These are phyloP conservation scores for Gymnosoma rotundatum DNA, from an alignment of 2,888 invertebrate species.

Conservation along the genomic window DNA sequence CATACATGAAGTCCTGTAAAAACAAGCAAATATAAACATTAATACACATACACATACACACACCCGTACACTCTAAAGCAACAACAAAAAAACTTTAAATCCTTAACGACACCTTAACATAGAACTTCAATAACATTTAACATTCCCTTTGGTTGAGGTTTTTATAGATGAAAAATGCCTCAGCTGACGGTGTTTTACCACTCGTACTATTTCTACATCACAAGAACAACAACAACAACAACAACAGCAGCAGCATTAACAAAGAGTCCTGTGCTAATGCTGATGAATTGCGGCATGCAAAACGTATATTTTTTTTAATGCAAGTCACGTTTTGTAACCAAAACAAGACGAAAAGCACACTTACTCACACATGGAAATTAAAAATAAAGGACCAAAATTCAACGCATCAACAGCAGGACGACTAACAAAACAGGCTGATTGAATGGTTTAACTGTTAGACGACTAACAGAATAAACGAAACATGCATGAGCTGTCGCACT, in stretches of 20 bases:
- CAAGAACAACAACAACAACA: neutral
- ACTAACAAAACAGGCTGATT: constrained; percentile 52
- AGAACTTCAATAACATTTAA: constrained; percentile 66
- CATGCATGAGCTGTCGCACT: neutral
- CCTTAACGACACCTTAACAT: constrained; percentile 67
- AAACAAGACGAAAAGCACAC: constrained; percentile 35
- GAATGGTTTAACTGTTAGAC: constrained; percentile 52
- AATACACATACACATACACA: neutral
- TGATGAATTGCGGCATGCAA: constrained; percentile 49
- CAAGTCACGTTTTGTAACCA: constrained; percentile 66
- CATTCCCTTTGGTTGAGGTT: constrained; percentile 62
- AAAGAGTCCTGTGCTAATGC: constrained; percentile 24
- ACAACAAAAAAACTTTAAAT: constrained; percentile 48
- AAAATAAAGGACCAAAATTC: constrained; percentile 1
- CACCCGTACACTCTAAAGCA: neutral
- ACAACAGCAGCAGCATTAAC: neutral
- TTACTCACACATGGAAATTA: constrained; percentile 15
- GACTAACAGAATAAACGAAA: constrained; percentile 20
- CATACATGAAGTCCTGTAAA: constrained; percentile 37
- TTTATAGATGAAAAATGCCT: constrained; percentile 26
- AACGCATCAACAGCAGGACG: constrained; percentile 36
- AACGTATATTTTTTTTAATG: constrained; percentile 45
- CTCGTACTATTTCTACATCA: neutral
- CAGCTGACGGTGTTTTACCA: constrained; percentile 17
- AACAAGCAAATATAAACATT: constrained; percentile 40